Base-by-base conservation (phyloP, 2,797 vertebrate species). In the Hapalemur alaotrensis region DNA sequence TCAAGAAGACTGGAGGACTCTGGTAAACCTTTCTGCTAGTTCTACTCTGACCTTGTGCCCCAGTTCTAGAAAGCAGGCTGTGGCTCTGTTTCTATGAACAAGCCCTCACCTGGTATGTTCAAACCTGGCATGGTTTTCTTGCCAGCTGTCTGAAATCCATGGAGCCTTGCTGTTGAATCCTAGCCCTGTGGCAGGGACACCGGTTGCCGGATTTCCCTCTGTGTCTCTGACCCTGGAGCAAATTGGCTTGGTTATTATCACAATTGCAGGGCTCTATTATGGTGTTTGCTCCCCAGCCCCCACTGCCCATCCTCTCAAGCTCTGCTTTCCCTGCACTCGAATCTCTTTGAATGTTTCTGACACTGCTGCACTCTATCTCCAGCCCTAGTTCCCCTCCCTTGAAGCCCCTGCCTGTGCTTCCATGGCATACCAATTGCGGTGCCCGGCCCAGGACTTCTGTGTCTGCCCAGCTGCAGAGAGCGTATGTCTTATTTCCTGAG, bases 51-150 rank as follows among this genome's bases (percentile, higher is more conserved):
- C 83, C 79, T 82, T 92, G 63, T 89, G 50, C 54, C 46, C 70
- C 65, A 57, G 32, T 52, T 97, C 76, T 95, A 79, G 85, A 95
- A 93, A 91, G 57, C 23, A 61, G 41, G 65, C 69, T 48, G 7
- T 48, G 86, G 46, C 32, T 22, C 65, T 67, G 20, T 86, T 78
- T 93, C 52, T 95, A 12, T 86, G 86, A 89, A 30, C 41, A 28
- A 76, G 43, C 70, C n/a, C 35, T 89, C 57, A 73, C 70, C 59
- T 69, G 83, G n/a, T 65, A 72, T 54, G 72, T 54, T 92, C 32
- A 63, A 81, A 38, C 67, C 20, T 43, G 22, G 59, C 25, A 5
- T 87, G 43, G 32, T 89, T 95, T 96, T 84, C 61, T 81, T 93
- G 54, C 83, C 4, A 78, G 54, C 35, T 76, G 41, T 61, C 75